Conservation (phyloP, 2,888 invertebrate genomes). For the Trissolcus japonicus region DNA sequence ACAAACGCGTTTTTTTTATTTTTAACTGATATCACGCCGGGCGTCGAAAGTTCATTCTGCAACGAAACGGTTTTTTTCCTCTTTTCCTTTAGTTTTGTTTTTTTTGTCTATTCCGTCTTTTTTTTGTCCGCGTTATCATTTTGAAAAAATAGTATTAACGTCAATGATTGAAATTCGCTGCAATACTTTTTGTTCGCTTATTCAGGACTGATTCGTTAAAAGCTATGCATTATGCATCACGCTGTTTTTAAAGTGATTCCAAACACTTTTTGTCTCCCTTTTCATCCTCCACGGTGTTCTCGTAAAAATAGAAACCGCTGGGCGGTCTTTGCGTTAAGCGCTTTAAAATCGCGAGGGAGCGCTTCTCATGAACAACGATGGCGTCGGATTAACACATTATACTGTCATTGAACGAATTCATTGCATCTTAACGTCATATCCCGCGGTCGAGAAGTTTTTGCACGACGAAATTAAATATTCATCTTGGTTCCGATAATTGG, state of each 20-base stretch:
- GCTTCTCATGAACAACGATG: conserved; percentile 56
- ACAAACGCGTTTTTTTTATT: too few relatives aligned
- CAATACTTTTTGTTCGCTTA: conserved; percentile 30
- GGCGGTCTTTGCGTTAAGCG: conserved; percentile 61
- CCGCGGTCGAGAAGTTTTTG: conserved; percentile 18
- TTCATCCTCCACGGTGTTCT: conserved; percentile 52
- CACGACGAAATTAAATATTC: conserved; percentile 1
- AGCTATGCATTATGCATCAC: conserved; percentile 56
- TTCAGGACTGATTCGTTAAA: conserved; percentile 49
- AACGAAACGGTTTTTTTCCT: not conserved
- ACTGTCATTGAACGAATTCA: conserved; percentile 59
- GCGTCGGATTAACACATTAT: conserved; percentile 63
- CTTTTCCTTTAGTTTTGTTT: not conserved
- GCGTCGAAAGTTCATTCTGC: conserved; percentile 1
- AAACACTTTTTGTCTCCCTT: conserved; percentile 58
- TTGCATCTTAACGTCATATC: conserved; percentile 54
- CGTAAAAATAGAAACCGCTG: conserved; percentile 59
- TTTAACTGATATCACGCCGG: not conserved
- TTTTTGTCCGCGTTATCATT: too few relatives aligned
- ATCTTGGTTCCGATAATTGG: too few relatives aligned
- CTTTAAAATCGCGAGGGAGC: conserved; percentile 63
- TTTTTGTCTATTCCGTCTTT: too few relatives aligned
- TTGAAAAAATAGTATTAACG: conserved; percentile 19
- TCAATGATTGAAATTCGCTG: conserved; percentile 18
- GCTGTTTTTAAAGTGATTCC: conserved; percentile 58